phyloP scores from a whole-genome alignment of 2,888 invertebrate species.

The Mystacides longicornis region DNA sequence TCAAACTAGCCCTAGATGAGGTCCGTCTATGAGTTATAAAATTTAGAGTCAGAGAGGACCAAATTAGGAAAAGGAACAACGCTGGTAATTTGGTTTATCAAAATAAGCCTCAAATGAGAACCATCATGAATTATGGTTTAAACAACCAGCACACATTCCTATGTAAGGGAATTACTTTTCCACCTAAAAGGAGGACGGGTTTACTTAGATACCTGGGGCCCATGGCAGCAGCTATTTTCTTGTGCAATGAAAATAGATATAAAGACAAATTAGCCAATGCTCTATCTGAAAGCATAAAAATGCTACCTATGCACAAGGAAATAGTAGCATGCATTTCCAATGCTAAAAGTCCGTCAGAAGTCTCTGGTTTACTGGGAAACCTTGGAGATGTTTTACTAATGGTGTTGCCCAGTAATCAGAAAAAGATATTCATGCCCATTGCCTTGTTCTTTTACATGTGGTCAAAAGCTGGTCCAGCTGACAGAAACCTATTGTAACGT shows the following conservation, averaged over 20 bases:
- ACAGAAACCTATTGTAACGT: too few relatives aligned
- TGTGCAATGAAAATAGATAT: background rate
- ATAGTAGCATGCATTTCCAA: background rate
- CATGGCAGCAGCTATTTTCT: background rate
- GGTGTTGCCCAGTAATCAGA: background rate
- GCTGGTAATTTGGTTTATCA: background rate
- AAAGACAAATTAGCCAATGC: conserved; percentile 2
- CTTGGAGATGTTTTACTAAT: background rate
- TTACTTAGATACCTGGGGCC: conserved; percentile 1
- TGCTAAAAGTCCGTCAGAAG: background rate
- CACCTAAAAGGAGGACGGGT: background rate
- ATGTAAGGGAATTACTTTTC: conserved; percentile 1
- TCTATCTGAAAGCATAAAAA: background rate
- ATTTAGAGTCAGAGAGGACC: background rate
- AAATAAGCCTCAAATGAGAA: background rate
- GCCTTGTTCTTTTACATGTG: background rate
- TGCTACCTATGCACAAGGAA: conserved; percentile 2
- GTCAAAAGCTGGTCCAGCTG: background rate
- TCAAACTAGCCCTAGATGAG: background rate
- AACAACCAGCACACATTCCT: conserved; percentile 2
- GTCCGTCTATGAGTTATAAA: background rate
- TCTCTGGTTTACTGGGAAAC: background rate
- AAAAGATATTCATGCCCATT: background rate
- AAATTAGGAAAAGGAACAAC: background rate
- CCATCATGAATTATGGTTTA: background rate